A percentile compares a stretch with the other conserved stretches of the same genome.
Evolutionary conservation across 2,888 invertebrate species (phyloP).

Genomic region (Drosophila yooni): DNA sequence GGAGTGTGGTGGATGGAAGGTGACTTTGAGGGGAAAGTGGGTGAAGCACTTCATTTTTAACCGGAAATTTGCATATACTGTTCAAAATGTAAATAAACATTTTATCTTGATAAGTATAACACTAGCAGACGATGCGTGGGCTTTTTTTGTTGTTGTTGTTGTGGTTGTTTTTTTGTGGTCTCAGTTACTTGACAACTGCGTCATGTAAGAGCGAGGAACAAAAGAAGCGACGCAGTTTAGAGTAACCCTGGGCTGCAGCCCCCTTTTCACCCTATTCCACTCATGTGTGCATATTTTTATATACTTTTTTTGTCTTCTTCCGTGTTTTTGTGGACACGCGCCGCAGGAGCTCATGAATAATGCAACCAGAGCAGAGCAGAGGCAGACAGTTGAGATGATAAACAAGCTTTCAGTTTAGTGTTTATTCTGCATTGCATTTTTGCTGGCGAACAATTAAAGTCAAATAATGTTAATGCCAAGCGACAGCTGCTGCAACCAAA

Average conservation of each 20-base stretch:
- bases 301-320: neutral
- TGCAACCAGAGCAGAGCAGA: conserved; percentile 48
- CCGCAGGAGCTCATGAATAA: conserved; percentile 68
- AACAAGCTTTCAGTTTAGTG: conserved; percentile 52
- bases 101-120: conserved; percentile 55
- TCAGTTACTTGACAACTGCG: conserved; percentile 46
- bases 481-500: conserved; percentile 65
- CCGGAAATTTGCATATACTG: conserved; percentile 58
- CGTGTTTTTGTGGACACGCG: conserved; percentile 55
- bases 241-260: neutral
- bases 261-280: neutral
- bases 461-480: conserved; percentile 60
- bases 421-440: conserved; percentile 10
- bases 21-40: neutral
- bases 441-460: conserved; percentile 57
- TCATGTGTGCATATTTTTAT: conserved; percentile 36
- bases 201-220: conserved; percentile 36
- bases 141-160: conserved; percentile 2
- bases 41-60: conserved; percentile 22
- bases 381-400: conserved; percentile 38
- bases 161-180: conserved; percentile 12
- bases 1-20: neutral
- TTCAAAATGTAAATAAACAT: conserved; percentile 62
- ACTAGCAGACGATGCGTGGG: conserved; percentile 58
- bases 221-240: conserved; percentile 47